Evolutionary conservation across 2,888 invertebrate genomes (phyloP).

Genomic region (Buathra laborator): DNA sequence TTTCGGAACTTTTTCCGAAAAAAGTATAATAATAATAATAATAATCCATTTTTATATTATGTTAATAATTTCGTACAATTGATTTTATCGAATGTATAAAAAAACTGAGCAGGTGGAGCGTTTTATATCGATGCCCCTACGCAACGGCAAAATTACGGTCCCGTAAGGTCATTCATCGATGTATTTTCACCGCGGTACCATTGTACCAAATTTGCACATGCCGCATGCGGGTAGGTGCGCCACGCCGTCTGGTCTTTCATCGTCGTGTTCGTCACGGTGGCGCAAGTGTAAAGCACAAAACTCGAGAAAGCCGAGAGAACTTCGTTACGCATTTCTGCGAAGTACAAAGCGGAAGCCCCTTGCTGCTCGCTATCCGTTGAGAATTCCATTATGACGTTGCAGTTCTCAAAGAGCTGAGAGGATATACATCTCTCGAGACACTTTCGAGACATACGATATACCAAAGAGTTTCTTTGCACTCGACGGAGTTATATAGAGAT

Average conservation of each 20-base stretch:
- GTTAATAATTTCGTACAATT: too few species aligned
- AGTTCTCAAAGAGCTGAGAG: conserved; percentile 1
- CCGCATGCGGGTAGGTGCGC: conserved; percentile 44
- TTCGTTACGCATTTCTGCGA: background rate
- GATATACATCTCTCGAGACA: background rate
- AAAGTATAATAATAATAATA: too few species aligned
- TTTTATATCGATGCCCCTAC: conserved; percentile 22
- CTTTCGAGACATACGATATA: conserved; percentile 1
- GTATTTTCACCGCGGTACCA: background rate
- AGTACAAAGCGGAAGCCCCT: conserved; percentile 5
- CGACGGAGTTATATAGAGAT: background rate
- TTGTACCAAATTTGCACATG: background rate
- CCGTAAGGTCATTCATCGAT: background rate
- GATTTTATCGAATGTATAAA: too few species aligned
- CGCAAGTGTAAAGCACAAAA: conserved; percentile 41
- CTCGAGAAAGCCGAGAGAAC: conserved; percentile 42
- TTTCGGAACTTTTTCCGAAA: too few species aligned
- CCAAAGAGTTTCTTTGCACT: background rate
- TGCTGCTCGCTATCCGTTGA: conserved; percentile 3
- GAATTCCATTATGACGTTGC: conserved; percentile 22
- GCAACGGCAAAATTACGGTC: background rate
- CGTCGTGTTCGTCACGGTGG: conserved; percentile 46
- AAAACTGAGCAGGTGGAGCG: too few species aligned
- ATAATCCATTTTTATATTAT: too few species aligned
- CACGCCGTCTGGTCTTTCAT: conserved; percentile 63